Evolutionary conservation across 2,797 vertebrate species (phyloP).

Genomic region (Tragelaphus oryx): DNA sequence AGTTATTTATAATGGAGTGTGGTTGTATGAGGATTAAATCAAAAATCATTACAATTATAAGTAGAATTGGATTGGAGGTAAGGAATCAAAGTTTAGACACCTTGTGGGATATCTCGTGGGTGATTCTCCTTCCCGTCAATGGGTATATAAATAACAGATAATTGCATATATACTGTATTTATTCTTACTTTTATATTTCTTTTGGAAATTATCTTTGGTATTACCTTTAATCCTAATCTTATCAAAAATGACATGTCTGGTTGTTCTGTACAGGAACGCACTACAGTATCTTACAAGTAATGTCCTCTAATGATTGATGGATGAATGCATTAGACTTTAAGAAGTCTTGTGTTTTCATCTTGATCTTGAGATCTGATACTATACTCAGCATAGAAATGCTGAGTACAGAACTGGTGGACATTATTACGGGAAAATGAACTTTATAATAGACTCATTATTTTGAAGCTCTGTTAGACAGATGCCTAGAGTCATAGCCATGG

Average conservation of each 20-base stretch:
- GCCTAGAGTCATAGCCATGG: neutral
- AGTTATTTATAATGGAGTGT: neutral
- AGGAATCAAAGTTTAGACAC: neutral
- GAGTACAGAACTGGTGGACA: neutral
- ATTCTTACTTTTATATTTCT: neutral
- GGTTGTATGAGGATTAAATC: neutral
- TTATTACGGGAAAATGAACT: neutral
- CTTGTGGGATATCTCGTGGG: neutral
- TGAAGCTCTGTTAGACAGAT: neutral
- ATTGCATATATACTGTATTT: neutral
- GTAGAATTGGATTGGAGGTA: neutral
- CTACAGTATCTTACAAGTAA: neutral
- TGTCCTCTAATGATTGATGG: neutral
- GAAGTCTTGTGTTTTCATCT: neutral
- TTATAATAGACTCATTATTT: neutral
- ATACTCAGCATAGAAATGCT: neutral
- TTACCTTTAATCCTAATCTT: neutral
- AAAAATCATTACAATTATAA: neutral
- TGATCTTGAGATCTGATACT: constrained; percentile 9
- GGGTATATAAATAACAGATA: neutral
- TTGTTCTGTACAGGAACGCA: neutral
- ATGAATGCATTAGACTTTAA: neutral
- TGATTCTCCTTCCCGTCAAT: neutral
- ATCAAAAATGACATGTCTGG: neutral
- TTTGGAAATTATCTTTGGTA: neutral